Base-by-base conservation (phyloP, 2,797 vertebrate genomes). In the Sphaeramia orbicularis region DNA sequence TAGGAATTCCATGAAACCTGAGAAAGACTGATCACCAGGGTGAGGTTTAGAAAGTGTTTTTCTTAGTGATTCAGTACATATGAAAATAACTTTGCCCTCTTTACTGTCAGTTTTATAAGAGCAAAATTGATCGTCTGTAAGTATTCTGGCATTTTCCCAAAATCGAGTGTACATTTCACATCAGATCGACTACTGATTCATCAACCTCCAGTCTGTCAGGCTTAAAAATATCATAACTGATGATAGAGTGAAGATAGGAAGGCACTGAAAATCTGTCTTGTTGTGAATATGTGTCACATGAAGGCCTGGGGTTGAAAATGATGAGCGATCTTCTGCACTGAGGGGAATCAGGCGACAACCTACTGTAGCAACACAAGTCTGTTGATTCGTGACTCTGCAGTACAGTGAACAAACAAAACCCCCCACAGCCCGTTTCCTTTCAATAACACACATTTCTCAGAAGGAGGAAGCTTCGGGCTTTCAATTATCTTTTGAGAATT, bases 1-100 rank as follows among this genome's bases (percentile, higher is more conserved):
- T 80, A 64, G 76, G 83, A 85, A 86, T 89, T 85, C 60, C 56
- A 52, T 80, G 85, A 81, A 93, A 93, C 68, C 37, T 58, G 84
- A 92, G 84, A 84, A 52, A 19, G 67, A 67, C 62, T 61, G 80
- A 83, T 76, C 47, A 13, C 19, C 45, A 65, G 69, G 74, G 85
- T 58, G 71, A 79, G 83, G 68, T 80, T 88, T 50, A 58, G 52
- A 81, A 79, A 80, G 76, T 82, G 70, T 86, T 79, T 65, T 76
- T 80, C 67, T 76, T 57, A 55, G 73, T 74, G 78, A 72, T 74
- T 64, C 66, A 64, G 66, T 18, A 30, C 60, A 63, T 32, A 60
- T 45, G 40, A 84, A 80, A 74, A 70, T 71, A 67, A 65, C 52
- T 53, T 38, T 52, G 13, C n/a, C 32, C 52, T 74, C 51, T 52